Percentiles rank a stretch among this genome's conserved stretches.
Evolutionary conservation across 2,888 invertebrate genomes (phyloP).

Genomic region (Drosophila testacea): DNA sequence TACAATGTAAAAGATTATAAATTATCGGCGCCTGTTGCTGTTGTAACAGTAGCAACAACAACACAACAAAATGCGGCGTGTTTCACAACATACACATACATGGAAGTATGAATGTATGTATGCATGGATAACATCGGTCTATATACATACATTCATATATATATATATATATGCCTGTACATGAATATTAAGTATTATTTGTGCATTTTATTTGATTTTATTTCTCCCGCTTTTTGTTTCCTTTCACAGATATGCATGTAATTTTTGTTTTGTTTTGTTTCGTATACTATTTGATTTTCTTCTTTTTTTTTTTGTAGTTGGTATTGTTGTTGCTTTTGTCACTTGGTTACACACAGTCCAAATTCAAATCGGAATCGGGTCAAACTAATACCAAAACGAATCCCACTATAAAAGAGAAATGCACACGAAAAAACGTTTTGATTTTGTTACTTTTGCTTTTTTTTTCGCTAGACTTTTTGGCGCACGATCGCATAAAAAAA

Average conservation of each 20-base stretch:
- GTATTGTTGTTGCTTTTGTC: constrained; percentile 35
- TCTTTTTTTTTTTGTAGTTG: constrained; percentile 17
- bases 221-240: constrained; percentile 58
- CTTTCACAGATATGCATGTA: constrained; percentile 59
- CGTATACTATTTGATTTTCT: neutral
- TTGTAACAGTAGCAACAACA: constrained; percentile 57
- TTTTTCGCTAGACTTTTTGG: constrained; percentile 38
- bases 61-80: constrained; percentile 45
- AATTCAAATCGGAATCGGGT: constrained; percentile 67
- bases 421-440: constrained; percentile 53
- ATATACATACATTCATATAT: constrained; percentile 4
- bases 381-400: constrained; percentile 50
- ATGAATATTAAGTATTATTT: constrained; percentile 43
- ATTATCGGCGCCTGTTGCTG: constrained; percentile 71
- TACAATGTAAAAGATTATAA: constrained; percentile 66
- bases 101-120: constrained; percentile 1
- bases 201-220: constrained; percentile 46
- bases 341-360: constrained; percentile 54
- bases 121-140: constrained; percentile 14
- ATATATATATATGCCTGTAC: constrained; percentile 7
- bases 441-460: constrained; percentile 10
- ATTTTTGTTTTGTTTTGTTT: constrained; percentile 41
- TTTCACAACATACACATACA: constrained; percentile 57
- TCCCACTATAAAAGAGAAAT: constrained; percentile 48
- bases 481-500: constrained; percentile 35